Evolutionary conservation across 2,797 vertebrate species (phyloP), one percentile per base, ranked within the genome.

Genomic region (Synanceia verrucosa): DNA sequence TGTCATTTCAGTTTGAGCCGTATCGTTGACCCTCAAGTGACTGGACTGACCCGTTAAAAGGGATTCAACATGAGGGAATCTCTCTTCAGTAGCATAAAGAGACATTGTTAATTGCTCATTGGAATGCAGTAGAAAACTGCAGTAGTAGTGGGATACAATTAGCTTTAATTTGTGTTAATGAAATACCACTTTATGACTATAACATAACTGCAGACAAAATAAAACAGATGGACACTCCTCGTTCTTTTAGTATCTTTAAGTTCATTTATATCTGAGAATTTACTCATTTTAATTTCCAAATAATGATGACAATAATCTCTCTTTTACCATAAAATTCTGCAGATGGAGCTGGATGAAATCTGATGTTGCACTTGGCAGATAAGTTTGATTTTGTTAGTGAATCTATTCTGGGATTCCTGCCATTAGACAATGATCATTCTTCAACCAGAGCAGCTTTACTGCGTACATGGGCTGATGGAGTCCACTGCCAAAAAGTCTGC

Each of bases 361-460:
- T 13, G 16, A 23, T 34, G 23, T n/a, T 2, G 6, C 18, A 33
- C 31, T 70, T 72, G 44, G 71, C 62, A 33, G 18, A 5, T 59
- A 46, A 21, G 23, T 56, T 26, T 6, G 1, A 41, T 64, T 63
- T 41, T 37, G 39, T 48, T 52, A 2, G 36, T 26, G 61, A 65
- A 65, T 62, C 34, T 34, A 52, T 62, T 76, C 57, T 64, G 41
- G 72, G 61, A 55, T 75, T 41, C 9, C 4, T 0, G 59, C 68
- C 62, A 76, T 64, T 23, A 29, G 21, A 56, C 9, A 3, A 74
- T 76, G 33, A 33, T 37, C 16, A 9, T 53, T 48, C 47, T 78
- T 70, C 14, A 21, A 51, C 33, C 47, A 33, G 14, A 60, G 44
- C 26, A 47, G 18, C 65, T 69, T 70, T 18, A 6, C 23, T 24